Conservation (phyloP, 2,888 invertebrate species). For the Tetanocera ferruginea region DNA sequence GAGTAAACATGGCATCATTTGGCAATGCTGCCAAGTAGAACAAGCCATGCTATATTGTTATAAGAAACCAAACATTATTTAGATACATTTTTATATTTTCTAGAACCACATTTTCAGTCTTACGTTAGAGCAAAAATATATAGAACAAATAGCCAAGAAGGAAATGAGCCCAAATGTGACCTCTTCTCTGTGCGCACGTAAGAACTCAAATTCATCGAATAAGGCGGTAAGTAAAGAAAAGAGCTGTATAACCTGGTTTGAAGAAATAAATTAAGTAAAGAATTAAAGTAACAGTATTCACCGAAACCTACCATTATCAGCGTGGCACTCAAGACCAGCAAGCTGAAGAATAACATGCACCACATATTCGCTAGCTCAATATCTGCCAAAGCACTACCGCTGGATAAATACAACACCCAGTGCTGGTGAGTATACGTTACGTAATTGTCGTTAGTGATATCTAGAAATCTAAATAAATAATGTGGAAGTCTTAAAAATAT, state of each 20-base stretch:
- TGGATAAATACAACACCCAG: constrained; percentile 40
- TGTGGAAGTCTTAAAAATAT: background rate
- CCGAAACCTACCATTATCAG: constrained; percentile 78
- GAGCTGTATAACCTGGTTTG: constrained; percentile 57
- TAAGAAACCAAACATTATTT: background rate
- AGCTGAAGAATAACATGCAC: constrained; percentile 80
- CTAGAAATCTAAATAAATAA: background rate
- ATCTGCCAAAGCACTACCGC: constrained; percentile 44
- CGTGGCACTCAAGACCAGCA: constrained; percentile 80
- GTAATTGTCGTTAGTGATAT: background rate
- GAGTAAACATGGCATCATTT: constrained; percentile 50
- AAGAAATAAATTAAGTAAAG: background rate
- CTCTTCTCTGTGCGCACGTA: constrained; percentile 54
- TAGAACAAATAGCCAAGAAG: constrained; percentile 50
- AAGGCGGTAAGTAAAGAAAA: constrained; percentile 57
- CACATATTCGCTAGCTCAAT: constrained; percentile 75
- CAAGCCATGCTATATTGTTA: constrained; percentile 53
- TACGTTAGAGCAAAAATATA: constrained; percentile 61
- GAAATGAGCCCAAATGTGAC: constrained; percentile 52
- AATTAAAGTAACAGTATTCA: background rate
- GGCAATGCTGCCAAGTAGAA: constrained; percentile 46
- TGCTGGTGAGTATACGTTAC: constrained; percentile 26
- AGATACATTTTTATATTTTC: too few species aligned
- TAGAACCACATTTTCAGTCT: constrained; percentile 42
- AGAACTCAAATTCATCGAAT: constrained; percentile 62